Base-by-base conservation (phyloP, 2,113 vertebrate species). In the Pleuronectes platessa region DNA sequence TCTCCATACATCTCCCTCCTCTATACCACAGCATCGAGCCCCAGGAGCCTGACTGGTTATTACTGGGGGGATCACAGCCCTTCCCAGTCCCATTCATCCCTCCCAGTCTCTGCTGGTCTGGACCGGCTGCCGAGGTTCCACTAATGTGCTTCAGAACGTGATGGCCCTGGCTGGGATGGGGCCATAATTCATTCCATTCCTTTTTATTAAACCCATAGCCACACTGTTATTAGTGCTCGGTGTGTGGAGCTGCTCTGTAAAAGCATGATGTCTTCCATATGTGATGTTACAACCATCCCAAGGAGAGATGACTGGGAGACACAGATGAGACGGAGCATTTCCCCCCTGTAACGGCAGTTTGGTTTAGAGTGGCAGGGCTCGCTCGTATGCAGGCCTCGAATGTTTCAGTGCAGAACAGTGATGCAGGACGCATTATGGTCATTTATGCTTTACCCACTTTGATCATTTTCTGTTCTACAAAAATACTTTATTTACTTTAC, bases 211-310 rank as follows among this genome's bases (percentile, higher is more conserved):
- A 90, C 74, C 85, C 87, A 60, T 78, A 86, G 89, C 93, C 88
- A 78, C 83, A 82, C 89, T 92, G 91, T 93, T 92, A 93, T 93
- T 93, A 93, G 87, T 84, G 82, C 82, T 75, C 62, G 80, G 84
- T 89, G 85, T 86, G 79, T 77, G 84, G 81, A 83, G 86, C 81
- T 74, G 84, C 86, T 86, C 79, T 85, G 77, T 74, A 86, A 78
- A 83, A 85, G 85, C 74, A 0, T 93, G 90, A 94, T 94, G 76
- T 81, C 87, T 93, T 91, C 93, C 93, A 93, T 91, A 93, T 94
- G 93, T 80, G 87, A 89, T 81, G 83, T 79, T 88, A 71, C 86
- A 75, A 70, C 73, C 85, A 74, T 89, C 86, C 79, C 58, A 37
- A 63, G 61, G 58, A 79, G 79, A 71, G 77, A 78, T 35, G 73